Evolutionary conservation across 2,113 vertebrate genomes (phyloP).

Genomic region (cattle (Bos taurus)): ARS-UCD2.0 NC_037337.1:94616501-94617000

Average conservation of each 20-base stretch:
- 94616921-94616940: neutral
- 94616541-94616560: neutral
- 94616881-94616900: neutral
- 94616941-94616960: neutral
- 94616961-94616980: neutral
- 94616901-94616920: rapidly evolving
- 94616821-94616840: neutral
- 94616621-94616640: neutral
- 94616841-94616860: neutral
- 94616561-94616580: neutral
- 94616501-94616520: neutral
- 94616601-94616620: neutral
- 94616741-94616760: neutral
- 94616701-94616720: neutral
- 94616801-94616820: neutral
- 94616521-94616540: neutral
- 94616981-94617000: neutral
- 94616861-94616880: neutral
- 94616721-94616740: neutral
- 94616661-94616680: neutral
- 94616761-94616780: neutral
- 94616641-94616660: neutral
- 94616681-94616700: neutral
- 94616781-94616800: neutral
- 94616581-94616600: neutral